Base-by-base conservation (phyloP, 2,113 vertebrate genomes). In the Salvelinus namaycush region DNA sequence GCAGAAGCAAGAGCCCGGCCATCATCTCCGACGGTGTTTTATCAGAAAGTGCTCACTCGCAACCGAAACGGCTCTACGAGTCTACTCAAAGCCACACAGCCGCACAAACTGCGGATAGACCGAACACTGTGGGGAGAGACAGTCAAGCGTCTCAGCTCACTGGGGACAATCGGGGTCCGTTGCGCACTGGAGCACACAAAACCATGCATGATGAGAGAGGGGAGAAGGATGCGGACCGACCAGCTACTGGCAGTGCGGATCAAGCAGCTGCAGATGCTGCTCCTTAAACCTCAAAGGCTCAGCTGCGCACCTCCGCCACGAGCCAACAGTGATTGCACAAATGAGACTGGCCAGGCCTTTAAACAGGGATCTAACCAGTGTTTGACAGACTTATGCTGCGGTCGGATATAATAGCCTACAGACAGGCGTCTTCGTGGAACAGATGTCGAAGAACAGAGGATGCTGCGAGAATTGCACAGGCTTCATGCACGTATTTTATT, bases 341-440 rank as follows among this genome's bases (percentile, higher is more conserved):
- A 79, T 80, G 83, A 44, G 9, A 44, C 39, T 44, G 39, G 48
- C 65, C 65, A 62, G 59, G 59, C 59, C n/a, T 22, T 22, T 31
- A 27, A 27, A 67, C 26, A 13, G 9, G 9, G 14, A 67, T 81
- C 81, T 76, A 78, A 78, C 69, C 74, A 39, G 84, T 76, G 80
- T 81, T 88, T 89, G 62, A 77, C 81, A 81, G 88, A 84, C 80
- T 85, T 68, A 39, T 64, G 79, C 90, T 86, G 88, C 89, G 76
- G 91, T 90, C 87, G 90, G 91, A 89, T 87, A 44, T 9, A 44
- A 11, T 44, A 64, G 31, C 26, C 11, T 27, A 4, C 24, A 64
- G 7, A 64, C 78, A 78, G 51, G 51, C 74, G 79, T 88, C 76
- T 80, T 79, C 78, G 74, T 72, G 60, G 13, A 76, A 76, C 74